phyloP scores from a whole-genome alignment of 2,797 vertebrate species.

The Sebastes kiyomatsui region DNA sequence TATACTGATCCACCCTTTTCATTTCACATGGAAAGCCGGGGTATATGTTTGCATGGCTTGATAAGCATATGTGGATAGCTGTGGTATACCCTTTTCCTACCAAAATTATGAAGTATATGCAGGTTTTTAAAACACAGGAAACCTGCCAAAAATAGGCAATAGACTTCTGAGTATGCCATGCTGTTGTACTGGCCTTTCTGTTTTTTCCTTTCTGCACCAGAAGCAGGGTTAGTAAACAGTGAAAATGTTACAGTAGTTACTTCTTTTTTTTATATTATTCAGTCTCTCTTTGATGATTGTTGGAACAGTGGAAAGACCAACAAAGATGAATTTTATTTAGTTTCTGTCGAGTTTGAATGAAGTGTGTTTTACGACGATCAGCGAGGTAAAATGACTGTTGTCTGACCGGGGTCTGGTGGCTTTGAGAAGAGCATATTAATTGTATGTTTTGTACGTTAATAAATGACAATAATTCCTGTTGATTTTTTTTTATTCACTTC shows the following conservation, averaged over 20 bases:
- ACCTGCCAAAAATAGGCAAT: no score
- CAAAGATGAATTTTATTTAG: no score
- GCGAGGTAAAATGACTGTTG: fast-evolving
- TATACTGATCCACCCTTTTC: conserved; percentile 34
- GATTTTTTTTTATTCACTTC: no score
- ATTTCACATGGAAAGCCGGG: conserved; percentile 32
- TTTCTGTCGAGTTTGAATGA: neutral
- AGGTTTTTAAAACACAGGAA: neutral
- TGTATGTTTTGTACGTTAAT: no score
- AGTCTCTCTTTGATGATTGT: no score
- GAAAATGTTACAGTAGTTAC: neutral
- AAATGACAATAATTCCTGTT: no score
- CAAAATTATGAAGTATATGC: neutral
- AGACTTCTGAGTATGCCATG: fast-evolving
- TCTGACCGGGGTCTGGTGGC: no score
- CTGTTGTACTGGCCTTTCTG: fast-evolving
- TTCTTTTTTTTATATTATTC: neutral
- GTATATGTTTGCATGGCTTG: conserved; percentile 1
- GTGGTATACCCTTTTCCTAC: neutral
- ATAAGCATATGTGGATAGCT: neutral
- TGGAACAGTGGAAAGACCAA: fast-evolving
- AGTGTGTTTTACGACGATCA: neutral
- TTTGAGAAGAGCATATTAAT: no score
- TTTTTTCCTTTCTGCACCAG: neutral
- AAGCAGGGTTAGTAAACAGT: neutral